A percentile compares a stretch with the other conserved stretches of the same genome.
These are phyloP conservation scores for Netelia virgata DNA, from an alignment of 2,888 invertebrate genomes.

Conservation along the genomic window DNA sequence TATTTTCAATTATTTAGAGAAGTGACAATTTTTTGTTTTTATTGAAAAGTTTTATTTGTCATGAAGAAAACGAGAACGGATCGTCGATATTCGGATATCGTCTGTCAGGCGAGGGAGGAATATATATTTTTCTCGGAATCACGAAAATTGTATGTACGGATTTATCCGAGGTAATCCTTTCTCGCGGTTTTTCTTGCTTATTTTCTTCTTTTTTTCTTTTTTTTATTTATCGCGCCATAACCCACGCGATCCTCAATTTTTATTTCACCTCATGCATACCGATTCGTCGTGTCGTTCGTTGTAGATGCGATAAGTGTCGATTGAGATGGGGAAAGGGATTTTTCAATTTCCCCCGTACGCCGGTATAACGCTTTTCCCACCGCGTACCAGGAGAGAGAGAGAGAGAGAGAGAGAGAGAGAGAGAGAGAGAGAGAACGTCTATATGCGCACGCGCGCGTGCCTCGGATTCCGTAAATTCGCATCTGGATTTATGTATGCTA, in stretches of 20 bases:
- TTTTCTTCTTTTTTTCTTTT: background rate
- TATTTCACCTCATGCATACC: conserved; percentile 6
- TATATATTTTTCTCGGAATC: too few species aligned
- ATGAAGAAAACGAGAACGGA: too few species aligned
- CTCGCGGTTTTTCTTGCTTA: background rate
- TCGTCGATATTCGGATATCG: too few species aligned
- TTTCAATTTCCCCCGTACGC: conserved; percentile 57
- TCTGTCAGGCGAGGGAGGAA: too few species aligned
- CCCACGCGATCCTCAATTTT: conserved; percentile 21
- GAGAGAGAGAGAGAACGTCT: conserved; percentile 27
- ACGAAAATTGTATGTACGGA: too few species aligned
- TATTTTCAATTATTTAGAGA: too few species aligned
- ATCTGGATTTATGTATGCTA: conserved; percentile 55
- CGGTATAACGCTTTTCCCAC: conserved; percentile 45
- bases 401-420: too few species aligned
- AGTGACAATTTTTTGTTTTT: too few species aligned
- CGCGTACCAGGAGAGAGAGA: background rate
- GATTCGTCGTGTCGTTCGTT: background rate
- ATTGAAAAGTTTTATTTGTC: too few species aligned
- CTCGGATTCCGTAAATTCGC: conserved; percentile 40
- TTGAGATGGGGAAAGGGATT: conserved; percentile 21
- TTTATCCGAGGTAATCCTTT: background rate
- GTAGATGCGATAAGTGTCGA: conserved; percentile 49
- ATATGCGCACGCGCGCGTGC: conserved; percentile 10
- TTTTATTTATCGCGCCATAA: background rate